These are phyloP conservation scores for Rhynchophorus ferrugineus DNA, from an alignment of 1,140 invertebrate species.

Conservation along the genomic window DNA sequence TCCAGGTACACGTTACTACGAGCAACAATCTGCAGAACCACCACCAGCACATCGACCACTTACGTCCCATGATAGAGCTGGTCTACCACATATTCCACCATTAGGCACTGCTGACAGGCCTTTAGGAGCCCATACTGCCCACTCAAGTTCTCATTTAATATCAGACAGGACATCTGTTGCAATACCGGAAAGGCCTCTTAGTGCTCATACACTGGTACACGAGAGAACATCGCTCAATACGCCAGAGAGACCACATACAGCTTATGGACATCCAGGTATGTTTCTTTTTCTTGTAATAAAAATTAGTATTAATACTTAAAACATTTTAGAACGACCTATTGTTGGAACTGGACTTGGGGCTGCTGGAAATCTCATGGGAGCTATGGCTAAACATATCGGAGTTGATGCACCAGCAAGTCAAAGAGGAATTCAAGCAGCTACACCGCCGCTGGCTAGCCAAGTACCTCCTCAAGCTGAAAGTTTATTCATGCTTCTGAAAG, in stretches of 20 bases:
- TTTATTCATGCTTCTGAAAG: constrained; percentile 65
- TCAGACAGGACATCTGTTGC: constrained; percentile 13
- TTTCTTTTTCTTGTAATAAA: constrained; percentile 1
- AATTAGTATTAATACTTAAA: too few species aligned
- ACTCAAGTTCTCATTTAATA: constrained; percentile 21
- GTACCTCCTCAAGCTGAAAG: constrained; percentile 71
- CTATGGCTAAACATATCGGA: constrained; percentile 45
- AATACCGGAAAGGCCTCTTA: constrained; percentile 15
- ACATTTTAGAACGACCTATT: background rate
- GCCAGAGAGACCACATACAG: constrained; percentile 20
- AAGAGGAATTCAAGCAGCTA: constrained; percentile 50
- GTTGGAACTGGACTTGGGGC: constrained; percentile 31
- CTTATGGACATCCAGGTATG: constrained; percentile 23
- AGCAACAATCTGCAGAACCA: constrained; percentile 43
- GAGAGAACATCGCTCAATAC: constrained; percentile 18
- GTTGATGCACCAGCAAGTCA: constrained; percentile 47
- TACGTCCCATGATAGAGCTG: constrained; percentile 40
- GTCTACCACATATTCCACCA: constrained; percentile 40
- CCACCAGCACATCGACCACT: constrained; percentile 55
- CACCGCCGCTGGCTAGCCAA: constrained; percentile 65
- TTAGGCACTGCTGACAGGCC: constrained; percentile 38
- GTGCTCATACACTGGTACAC: constrained; percentile 10
- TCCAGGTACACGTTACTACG: constrained; percentile 27
- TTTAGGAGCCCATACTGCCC: constrained; percentile 31
- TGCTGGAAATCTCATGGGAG: constrained; percentile 38